These are phyloP conservation scores for Leptinotarsa rubiginosa DNA, from an alignment of 2,888 invertebrate species.

Conservation along the genomic window DNA sequence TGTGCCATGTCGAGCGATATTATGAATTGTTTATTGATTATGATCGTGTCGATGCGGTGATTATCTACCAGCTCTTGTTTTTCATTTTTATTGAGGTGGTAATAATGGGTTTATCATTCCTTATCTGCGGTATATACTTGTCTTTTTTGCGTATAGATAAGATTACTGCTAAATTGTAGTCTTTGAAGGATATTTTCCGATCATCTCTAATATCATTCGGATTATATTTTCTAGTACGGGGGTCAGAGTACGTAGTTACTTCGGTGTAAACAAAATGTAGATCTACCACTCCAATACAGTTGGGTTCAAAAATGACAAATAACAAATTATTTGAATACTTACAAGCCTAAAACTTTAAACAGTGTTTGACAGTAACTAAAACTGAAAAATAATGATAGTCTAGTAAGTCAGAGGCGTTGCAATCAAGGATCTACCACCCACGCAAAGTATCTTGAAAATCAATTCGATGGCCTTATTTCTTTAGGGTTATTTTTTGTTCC, in stretches of 20 bases:
- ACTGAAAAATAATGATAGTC: background rate
- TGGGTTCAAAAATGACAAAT: background rate
- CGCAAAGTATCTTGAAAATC: background rate
- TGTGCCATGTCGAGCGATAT: conserved; percentile 21
- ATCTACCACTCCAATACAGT: background rate
- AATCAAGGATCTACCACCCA: background rate
- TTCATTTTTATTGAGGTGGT: conserved; percentile 9
- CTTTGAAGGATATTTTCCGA: no score
- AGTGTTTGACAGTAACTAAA: background rate
- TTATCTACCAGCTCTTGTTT: conserved; percentile 5
- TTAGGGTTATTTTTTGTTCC: no score
- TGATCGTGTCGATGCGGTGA: conserved; percentile 15
- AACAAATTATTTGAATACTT: background rate
- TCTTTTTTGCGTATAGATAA: conserved; percentile 11
- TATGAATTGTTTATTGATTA: conserved; percentile 27
- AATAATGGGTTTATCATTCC: conserved; percentile 9
- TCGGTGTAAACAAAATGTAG: background rate
- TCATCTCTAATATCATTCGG: no score
- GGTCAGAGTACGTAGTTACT: background rate
- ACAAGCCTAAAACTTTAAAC: background rate
- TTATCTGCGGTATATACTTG: background rate
- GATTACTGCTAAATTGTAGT: background rate
- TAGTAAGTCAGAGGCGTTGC: background rate
- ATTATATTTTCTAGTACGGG: no score
- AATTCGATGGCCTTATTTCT: no score